Base-by-base conservation (phyloP, 2,797 vertebrate species). In the Strix occidentalis region DNA sequence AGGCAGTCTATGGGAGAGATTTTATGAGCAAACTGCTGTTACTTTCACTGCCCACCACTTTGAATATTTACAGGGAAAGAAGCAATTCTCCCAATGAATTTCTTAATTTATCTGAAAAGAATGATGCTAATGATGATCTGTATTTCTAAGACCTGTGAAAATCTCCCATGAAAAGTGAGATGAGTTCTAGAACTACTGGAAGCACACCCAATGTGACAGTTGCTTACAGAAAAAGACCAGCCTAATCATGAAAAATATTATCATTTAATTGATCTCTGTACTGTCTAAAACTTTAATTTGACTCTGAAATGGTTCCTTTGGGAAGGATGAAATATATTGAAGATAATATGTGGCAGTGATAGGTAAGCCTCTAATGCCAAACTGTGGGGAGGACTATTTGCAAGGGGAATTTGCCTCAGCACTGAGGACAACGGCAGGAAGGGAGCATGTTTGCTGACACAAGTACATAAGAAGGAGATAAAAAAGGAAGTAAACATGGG, bases 211-310 rank as follows among this genome's bases (percentile, higher is more conserved):
- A 26, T 8, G 58, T 7, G 6, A 85, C 7, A 58, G 14, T 2
- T 77, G 25, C 48, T 93, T 91, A 50, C 86, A 91, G 46, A 54
- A 95, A 94, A 87, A 87, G 25, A 70, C 15, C 6, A 20, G 35
- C 5, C n/a, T 84, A 90, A 88, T 76, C 4, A 39, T 48, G 15
- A 86, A 64, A 93, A 84, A 35, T 79, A 77, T 60, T 89, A 78
- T 69, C 61, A 91, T 89, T 91, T 91, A 93, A 94, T 87, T 93
- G 80, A 88, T 84, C 70, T 91, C 56, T 86, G 14, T 25, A 53
- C 48, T 43, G 37, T 74, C 69, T 71, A 60, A 77, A 89, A 78
- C 17, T 90, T 95, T 50, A 85, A 78, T 86, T 92, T 91, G 12
- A 86, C 92, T 84, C 41, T 80, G 70, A 87, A 89, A 77, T 6